Evolutionary conservation across 2,797 vertebrate species (phyloP), one percentile per base, ranked within the genome.

Genomic region (Leptatherina wallacei): DNA sequence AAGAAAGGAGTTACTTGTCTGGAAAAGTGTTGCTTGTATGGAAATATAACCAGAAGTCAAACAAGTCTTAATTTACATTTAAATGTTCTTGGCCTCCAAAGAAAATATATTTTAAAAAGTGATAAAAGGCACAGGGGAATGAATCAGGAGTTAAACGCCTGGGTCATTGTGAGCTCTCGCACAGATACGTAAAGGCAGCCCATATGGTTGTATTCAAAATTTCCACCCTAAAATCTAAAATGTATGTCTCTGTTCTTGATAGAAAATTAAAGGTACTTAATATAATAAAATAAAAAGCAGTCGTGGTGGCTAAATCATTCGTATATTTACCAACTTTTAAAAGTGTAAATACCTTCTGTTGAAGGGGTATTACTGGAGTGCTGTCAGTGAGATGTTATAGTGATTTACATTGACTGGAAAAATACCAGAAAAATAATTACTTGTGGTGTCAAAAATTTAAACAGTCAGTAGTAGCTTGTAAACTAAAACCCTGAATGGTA

Each of bases 91-190:
- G 70, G 69, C 74, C 60, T 78, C 44, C 20, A 72, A 74, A 80
- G 79, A 42, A 69, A 75, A 74, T 58, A 33, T 32, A 35, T 51
- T 38, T 40, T n/a, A 51, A 35, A 75, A 77, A 77, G 55, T 65
- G 64, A 75, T 73, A 49, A 81, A 91, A 92, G 91, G 92, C 91
- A 93, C 91, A 78, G 73, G 79, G 73, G 68, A 71, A 82, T 55
- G 59, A 30, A 72, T 67, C 20, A 65, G 69, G 75, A 78, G 67
- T 22, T 62, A 33, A 51, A 77, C 33, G 30, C 40, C 44, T 57
- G n/a, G 33, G 29, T 27, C 12, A 51, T 22, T 58, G 24, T 29
- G 27, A 64, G 20, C 18, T 35, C 40, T 68, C 32, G 13, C 65
- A 44, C 44, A 69, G 42, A 59, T 33, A 27, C 33, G 36, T 55